phyloP scores from a whole-genome alignment of 2,797 vertebrate species.

The Eulemur coronatus region DNA sequence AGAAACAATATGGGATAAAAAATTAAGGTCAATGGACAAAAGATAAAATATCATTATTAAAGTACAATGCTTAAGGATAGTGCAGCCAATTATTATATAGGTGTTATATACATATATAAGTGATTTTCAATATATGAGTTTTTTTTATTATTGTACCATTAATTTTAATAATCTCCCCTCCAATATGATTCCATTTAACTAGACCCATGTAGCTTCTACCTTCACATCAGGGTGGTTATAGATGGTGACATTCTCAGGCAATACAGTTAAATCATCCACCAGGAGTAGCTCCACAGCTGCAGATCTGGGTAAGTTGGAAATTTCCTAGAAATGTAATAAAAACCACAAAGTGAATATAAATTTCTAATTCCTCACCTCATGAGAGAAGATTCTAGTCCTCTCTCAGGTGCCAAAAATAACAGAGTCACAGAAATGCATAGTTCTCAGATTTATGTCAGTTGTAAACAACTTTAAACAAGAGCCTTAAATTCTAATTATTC shows the following conservation, averaged over 20 bases:
- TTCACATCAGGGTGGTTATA: conserved; percentile 84
- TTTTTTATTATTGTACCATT: not conserved
- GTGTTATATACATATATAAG: not conserved
- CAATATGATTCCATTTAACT: not conserved
- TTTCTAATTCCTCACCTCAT: not conserved
- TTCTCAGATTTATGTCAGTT: not conserved
- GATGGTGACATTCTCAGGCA: conserved; percentile 77
- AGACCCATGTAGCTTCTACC: conserved; percentile 59
- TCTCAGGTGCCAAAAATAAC: not conserved
- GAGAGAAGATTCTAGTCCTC: not conserved
- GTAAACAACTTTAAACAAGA: not conserved
- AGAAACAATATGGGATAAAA: not conserved
- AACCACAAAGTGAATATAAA: not conserved
- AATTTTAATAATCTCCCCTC: not conserved
- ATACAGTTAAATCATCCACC: conserved; percentile 81
- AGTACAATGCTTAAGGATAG: not conserved
- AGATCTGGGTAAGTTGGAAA: conserved; percentile 62
- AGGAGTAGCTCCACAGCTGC: conserved; percentile 78
- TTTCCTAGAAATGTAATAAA: conserved; percentile 54
- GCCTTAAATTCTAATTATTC: conserved; percentile 9
- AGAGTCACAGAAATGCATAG: not conserved
- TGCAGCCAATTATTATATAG: not conserved
- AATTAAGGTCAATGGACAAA: not conserved
- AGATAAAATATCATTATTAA: not conserved
- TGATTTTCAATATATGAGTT: not conserved